Evolutionary conservation across 2,113 vertebrate genomes (phyloP), one percentile per base, ranked within the genome.

Genomic region (Nothobranchius furzeri): DNA sequence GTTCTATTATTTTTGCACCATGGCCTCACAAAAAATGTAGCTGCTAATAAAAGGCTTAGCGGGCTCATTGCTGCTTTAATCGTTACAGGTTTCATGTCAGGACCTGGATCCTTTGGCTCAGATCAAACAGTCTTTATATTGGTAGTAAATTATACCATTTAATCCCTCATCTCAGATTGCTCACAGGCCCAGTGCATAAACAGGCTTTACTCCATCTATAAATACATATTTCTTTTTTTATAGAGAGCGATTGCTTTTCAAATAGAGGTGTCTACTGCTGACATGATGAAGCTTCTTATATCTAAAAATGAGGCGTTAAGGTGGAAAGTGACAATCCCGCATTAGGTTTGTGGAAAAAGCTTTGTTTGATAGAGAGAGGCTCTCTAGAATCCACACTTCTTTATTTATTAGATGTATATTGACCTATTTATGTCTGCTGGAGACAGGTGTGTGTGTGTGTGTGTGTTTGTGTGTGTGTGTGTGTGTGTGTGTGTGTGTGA

Each of bases 181-280:
- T 66, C 63, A 67, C n/a, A 53, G 60, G 59, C 12, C 25, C 52
- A 5, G 12, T 53, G 73, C 73, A 78, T 62, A 42, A 66, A 71
- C n/a, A 61, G 68, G 51, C 54, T 54, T 46, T 37, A 65, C 76
- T 71, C 59, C 15, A 71, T 68, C 73, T 75, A 12, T 62, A n/a
- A 30, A 55, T 72, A 60, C 9, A 68, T 72, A 62, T 76, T 77
- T 73, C 75, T 64, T 69, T 76, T 85, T 87, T 78, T 59, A 48
- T 76, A 71, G 72, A 83, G 68, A 79, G 60, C 20, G 68, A 86
- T 83, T 88, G 88, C 86, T 77, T 90, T 86, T 85, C 35, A 76
- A 87, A 89, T 68, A 20, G 73, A 59, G 52, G 76, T 67, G 81
- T 75, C 59, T 75, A 63, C 81, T 57, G 76, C 73, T 56, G 64